Evolutionary conservation across 2,113 vertebrate genomes (phyloP).

Genomic region (Columba janthina): DNA sequence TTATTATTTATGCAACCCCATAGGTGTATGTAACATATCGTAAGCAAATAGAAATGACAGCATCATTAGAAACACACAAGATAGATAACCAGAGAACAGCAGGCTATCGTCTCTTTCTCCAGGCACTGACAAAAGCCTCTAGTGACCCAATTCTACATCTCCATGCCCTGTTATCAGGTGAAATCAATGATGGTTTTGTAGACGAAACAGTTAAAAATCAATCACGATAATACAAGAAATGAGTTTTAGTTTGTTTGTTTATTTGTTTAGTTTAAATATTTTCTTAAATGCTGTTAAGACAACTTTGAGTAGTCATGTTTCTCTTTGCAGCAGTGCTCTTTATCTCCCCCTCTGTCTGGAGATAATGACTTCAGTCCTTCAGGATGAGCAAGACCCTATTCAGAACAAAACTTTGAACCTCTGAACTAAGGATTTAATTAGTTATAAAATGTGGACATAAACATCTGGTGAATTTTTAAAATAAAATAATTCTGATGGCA

Average conservation of each 20-base stretch:
- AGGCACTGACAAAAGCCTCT: not conserved
- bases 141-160: not conserved
- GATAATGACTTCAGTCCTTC: not conserved
- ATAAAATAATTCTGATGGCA: not conserved
- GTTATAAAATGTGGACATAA: not conserved
- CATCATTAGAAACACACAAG: not conserved
- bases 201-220: not conserved
- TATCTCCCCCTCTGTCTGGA: not conserved
- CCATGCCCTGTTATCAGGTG: not conserved
- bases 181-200: not conserved
- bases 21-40: not conserved
- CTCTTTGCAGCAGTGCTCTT: not conserved
- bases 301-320: not conserved
- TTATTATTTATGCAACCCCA: not conserved
- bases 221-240: not conserved
- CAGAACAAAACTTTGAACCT: not conserved
- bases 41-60: not conserved
- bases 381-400: not conserved
- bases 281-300: not conserved
- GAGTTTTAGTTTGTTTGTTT: not conserved
- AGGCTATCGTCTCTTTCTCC: not conserved
- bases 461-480: not conserved
- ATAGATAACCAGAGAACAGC: not conserved
- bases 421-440: not conserved
- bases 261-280: not conserved